phyloP scores from a whole-genome alignment of 2,113 vertebrate genomes.

The Pongo abelii region DNA sequence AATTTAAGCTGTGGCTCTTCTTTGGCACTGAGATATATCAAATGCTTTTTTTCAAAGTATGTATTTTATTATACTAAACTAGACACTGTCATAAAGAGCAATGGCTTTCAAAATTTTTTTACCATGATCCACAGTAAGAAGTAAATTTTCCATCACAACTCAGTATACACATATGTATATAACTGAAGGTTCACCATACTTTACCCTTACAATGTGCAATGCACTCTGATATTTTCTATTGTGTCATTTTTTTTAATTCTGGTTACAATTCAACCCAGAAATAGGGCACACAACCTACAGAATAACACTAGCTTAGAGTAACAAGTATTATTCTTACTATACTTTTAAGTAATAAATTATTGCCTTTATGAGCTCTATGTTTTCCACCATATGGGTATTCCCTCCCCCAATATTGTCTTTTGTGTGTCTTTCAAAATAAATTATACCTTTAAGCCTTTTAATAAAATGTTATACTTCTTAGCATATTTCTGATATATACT shows the following conservation, averaged over 20 bases:
- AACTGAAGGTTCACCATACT: background rate
- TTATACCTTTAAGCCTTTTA: conserved; percentile 50
- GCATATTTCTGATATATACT: background rate
- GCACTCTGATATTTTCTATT: background rate
- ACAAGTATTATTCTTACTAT: conserved; percentile 41
- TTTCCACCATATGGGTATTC: conserved; percentile 44
- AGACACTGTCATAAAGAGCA: background rate
- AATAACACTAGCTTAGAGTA: conserved; percentile 6
- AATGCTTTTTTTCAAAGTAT: background rate
- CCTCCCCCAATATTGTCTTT: background rate
- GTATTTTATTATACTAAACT: conserved; percentile 26
- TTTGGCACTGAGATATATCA: conserved; percentile 12
- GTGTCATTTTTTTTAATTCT: background rate
- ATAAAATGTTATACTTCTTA: conserved; percentile 44
- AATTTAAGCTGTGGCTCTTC: conserved; percentile 48
- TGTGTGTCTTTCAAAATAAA: conserved; percentile 52
- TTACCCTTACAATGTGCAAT: background rate
- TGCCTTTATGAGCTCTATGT: conserved; percentile 32
- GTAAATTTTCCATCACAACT: background rate
- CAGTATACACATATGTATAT: background rate
- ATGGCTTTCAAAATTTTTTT: conserved; percentile 36
- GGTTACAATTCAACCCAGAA: background rate
- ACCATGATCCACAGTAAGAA: background rate
- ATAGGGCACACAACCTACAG: background rate
- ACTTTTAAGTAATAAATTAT: conserved; percentile 54